phyloP scores from a whole-genome alignment of 2,113 vertebrate genomes.

The Cinclus cinclus region DNA sequence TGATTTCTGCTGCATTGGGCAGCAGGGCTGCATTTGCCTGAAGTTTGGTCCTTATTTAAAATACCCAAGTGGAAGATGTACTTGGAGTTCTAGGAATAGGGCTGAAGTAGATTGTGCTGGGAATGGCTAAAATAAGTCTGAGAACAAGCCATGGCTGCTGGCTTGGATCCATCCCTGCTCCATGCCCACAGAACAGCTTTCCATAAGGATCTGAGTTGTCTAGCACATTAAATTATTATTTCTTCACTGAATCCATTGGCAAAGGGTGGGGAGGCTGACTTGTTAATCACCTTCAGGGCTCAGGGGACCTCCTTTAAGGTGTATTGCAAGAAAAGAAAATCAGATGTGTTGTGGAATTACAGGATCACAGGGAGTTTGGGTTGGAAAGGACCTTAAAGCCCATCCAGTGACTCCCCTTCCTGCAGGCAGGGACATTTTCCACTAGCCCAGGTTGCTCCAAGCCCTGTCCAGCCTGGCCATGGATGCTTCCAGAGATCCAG shows the following conservation, averaged over 20 bases:
- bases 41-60: not conserved
- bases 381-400: not conserved
- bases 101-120: not conserved
- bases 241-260: not conserved
- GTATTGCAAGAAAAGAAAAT: not conserved
- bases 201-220: not conserved
- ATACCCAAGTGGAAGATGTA: not conserved
- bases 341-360: not conserved
- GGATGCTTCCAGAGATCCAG: not conserved
- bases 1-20: not conserved
- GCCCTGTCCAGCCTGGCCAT: accelerated
- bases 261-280: not conserved
- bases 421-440: not conserved
- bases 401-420: not conserved
- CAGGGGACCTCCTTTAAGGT: not conserved
- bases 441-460: accelerated
- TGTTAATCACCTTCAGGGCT: not conserved
- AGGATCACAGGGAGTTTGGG: not conserved
- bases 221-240: not conserved
- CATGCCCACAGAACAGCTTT: not conserved
- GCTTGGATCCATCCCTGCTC: not conserved
- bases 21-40: not conserved
- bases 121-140: not conserved
- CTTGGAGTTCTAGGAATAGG: not conserved
- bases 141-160: not conserved